Evolutionary conservation across 2,888 invertebrate genomes (phyloP).

Genomic region (Chaetogeoica ovagalla): DNA sequence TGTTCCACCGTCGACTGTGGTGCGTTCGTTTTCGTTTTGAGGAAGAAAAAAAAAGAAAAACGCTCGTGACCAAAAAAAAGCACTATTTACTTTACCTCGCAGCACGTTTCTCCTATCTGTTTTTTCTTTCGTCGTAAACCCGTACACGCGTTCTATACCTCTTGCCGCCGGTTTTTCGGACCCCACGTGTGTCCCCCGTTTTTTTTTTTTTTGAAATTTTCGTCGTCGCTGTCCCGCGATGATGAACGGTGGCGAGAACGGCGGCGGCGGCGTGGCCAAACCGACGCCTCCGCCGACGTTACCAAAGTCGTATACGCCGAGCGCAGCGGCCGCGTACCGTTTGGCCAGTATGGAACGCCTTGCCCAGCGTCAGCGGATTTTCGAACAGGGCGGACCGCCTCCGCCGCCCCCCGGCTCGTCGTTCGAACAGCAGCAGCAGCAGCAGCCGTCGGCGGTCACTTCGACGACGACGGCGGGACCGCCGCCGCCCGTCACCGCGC

Average conservation of each 20-base stretch:
- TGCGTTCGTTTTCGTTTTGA: not conserved
- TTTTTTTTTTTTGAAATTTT: no score
- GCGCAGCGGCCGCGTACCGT: constrained; percentile 73
- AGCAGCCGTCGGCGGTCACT: constrained; percentile 57
- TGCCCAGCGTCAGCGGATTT: constrained; percentile 78
- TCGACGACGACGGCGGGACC: constrained; percentile 1
- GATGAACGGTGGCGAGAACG: constrained; percentile 51
- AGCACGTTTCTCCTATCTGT: not conserved
- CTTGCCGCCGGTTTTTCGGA: not conserved
- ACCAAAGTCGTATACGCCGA: constrained; percentile 77
- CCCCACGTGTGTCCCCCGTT: not conserved
- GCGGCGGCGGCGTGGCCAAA: constrained; percentile 54
- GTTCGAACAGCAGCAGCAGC: constrained; percentile 54
- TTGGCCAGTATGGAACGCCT: constrained; percentile 81
- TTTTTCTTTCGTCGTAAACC: no score
- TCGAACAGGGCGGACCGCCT: constrained; percentile 64
- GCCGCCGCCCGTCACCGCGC: constrained; percentile 52
- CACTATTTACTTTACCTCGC: not conserved
- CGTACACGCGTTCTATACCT: not conserved
- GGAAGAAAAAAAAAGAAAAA: no score
- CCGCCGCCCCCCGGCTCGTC: constrained; percentile 58
- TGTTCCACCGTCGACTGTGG: not conserved
- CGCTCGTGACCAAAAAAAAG: not conserved
- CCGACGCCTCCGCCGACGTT: constrained; percentile 71
- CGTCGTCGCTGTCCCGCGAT: not conserved